phyloP scores from a whole-genome alignment of 2,797 vertebrate genomes.

The Falco concolor region DNA sequence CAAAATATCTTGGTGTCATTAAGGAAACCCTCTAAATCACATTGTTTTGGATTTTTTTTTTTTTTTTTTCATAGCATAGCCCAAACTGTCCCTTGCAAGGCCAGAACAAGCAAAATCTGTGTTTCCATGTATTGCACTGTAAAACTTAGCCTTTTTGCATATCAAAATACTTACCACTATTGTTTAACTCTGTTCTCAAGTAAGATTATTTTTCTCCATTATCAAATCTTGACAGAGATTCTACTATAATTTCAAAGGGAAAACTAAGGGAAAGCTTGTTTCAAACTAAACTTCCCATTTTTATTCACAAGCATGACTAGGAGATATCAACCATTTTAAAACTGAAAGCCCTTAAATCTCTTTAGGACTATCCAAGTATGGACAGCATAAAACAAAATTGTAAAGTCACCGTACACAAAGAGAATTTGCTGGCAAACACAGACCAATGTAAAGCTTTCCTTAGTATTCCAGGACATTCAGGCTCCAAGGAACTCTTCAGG shows the following conservation, averaged over 20 bases:
- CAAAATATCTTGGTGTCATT: not conserved
- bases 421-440: not conserved
- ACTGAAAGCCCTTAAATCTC: not conserved
- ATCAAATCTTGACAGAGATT: not conserved
- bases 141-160: not conserved
- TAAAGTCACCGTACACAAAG: not conserved
- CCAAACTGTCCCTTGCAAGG: not conserved
- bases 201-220: not conserved
- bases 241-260: not conserved
- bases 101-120: not conserved
- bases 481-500: not conserved
- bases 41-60: rapidly evolving
- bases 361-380: not conserved
- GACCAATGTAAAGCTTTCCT: not conserved
- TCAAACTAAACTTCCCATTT: not conserved
- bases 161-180: not conserved
- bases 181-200: not conserved
- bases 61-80: not conserved
- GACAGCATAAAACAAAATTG: not conserved
- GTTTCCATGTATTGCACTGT: not conserved
- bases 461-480: not conserved
- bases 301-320: not conserved
- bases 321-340: not conserved
- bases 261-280: not conserved
- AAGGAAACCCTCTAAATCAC: not conserved